These are phyloP conservation scores for Willowsia nigromaculata DNA, from an alignment of 2,888 invertebrate species.

Conservation along the genomic window DNA sequence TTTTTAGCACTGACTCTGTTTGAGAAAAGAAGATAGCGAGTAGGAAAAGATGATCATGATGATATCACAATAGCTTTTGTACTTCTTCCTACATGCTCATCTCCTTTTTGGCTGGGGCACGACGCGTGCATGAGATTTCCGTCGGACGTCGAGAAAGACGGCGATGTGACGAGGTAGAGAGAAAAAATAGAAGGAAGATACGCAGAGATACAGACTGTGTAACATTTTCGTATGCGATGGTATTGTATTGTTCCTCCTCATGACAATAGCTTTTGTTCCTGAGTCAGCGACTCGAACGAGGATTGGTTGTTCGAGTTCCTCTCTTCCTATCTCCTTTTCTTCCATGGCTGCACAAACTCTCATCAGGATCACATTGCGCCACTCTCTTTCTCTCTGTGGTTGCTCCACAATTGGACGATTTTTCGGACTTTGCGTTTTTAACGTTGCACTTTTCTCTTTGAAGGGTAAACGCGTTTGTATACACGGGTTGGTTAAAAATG, in stretches of 20 bases:
- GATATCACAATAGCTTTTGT: conserved; percentile 54
- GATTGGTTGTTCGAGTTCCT: conserved; percentile 62
- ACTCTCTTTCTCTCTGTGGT: conserved; percentile 35
- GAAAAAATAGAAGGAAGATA: conserved; percentile 48
- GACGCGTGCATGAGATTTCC: conserved; percentile 44
- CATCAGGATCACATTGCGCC: conserved; percentile 31
- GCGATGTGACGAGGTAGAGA: background rate
- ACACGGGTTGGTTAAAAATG: too few species aligned
- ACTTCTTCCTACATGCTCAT: conserved; percentile 12
- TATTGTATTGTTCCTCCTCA: conserved; percentile 72
- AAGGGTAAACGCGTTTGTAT: too few species aligned
- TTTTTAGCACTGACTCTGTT: background rate
- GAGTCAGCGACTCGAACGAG: conserved; percentile 54
- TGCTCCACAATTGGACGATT: conserved; percentile 21
- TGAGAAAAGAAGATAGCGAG: background rate
- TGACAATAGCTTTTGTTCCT: conserved; percentile 76
- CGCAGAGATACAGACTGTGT: background rate
- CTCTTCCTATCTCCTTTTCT: conserved; percentile 39
- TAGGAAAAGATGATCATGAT: conserved; percentile 28
- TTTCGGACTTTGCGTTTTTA: background rate
- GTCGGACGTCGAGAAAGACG: conserved; percentile 47
- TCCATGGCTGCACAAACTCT: conserved; percentile 23
- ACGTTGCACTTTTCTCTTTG: conserved; percentile 35
- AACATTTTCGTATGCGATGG: conserved; percentile 59
- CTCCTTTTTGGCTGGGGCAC: conserved; percentile 9